Evolutionary conservation across 1,140 invertebrate species (phyloP).

Genomic region (Caenorhabditis latens): DNA sequence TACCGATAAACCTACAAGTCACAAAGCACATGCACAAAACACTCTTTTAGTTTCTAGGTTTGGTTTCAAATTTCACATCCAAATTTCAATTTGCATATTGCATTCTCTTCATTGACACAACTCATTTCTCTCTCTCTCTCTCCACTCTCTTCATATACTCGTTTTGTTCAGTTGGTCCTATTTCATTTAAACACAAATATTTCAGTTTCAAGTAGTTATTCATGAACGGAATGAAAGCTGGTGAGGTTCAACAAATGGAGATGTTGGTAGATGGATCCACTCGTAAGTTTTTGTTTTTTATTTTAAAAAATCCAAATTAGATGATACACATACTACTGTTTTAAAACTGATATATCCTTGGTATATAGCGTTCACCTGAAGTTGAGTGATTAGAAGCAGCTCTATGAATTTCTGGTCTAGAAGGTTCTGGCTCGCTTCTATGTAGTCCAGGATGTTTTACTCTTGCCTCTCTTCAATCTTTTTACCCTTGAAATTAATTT

Average conservation of each 20-base stretch:
- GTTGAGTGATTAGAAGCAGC: too few relatives aligned
- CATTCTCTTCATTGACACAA: neutral
- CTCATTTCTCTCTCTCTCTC: neutral
- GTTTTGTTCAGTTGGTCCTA: neutral
- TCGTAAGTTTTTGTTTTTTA: neutral
- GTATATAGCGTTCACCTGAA: too few relatives aligned
- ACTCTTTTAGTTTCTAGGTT: neutral
- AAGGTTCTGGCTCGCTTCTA: too few relatives aligned
- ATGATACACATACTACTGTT: too few relatives aligned
- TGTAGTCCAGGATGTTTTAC: too few relatives aligned
- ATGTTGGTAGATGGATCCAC: neutral
- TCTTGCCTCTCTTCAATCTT: too few relatives aligned
- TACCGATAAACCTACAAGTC: neutral
- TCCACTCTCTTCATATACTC: neutral
- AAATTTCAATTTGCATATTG: conserved; percentile 12
- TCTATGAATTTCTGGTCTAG: too few relatives aligned
- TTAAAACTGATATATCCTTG: too few relatives aligned
- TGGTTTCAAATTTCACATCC: conserved; percentile 23
- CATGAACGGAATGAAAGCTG: conserved; percentile 2
- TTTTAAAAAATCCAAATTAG: neutral
- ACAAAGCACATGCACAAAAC: conserved; percentile 31
- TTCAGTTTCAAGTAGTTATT: neutral
- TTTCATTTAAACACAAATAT: neutral
- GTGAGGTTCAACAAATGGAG: conserved; percentile 10
- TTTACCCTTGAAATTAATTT: too few relatives aligned